A percentile compares a stretch with the other conserved stretches of the same genome.
Conservation (phyloP, 2,113 vertebrate genomes). For the Plecotus auritus region DNA sequence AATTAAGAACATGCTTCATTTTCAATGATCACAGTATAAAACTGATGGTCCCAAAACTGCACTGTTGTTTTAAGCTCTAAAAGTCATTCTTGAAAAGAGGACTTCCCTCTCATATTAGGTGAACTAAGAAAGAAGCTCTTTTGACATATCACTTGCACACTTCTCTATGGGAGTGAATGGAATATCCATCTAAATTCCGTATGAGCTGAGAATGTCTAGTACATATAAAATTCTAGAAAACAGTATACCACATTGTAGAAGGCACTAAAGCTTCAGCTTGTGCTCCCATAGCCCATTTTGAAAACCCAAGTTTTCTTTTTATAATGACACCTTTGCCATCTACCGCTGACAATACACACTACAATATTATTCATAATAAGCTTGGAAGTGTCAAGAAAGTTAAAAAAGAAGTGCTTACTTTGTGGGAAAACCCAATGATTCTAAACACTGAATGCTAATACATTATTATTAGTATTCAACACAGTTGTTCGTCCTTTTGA, state of each 20-base stretch:
- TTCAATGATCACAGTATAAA: constrained; percentile 71
- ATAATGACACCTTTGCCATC: constrained; percentile 76
- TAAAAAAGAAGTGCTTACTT: constrained; percentile 74
- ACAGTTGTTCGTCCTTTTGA: constrained; percentile 64
- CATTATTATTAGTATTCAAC: constrained; percentile 61
- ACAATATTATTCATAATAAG: constrained; percentile 74
- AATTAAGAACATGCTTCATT: constrained; percentile 67
- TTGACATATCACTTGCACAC: constrained; percentile 64
- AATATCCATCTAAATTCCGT: constrained; percentile 64
- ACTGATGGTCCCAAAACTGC: constrained; percentile 76
- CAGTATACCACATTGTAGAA: constrained; percentile 79
- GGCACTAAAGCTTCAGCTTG: constrained; percentile 87
- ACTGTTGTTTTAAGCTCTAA: constrained; percentile 60
- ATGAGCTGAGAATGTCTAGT: constrained; percentile 65
- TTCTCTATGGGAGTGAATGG: constrained; percentile 61
- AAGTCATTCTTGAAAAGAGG: constrained; percentile 65
- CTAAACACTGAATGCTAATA: constrained; percentile 70
- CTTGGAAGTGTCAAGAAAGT: constrained; percentile 65
- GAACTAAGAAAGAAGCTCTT: constrained; percentile 56
- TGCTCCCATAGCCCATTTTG: constrained; percentile 77
- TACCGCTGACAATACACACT: constrained; percentile 77
- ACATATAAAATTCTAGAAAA: constrained; percentile 78
- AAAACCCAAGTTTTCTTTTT: constrained; percentile 68
- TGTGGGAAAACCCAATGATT: constrained; percentile 61
- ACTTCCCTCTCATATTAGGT: constrained; percentile 55